A percentile compares a stretch with the other conserved stretches of the same genome.
phyloP scores from a whole-genome alignment of 1,140 invertebrate genomes.

The Diuraphis noxia region DNA sequence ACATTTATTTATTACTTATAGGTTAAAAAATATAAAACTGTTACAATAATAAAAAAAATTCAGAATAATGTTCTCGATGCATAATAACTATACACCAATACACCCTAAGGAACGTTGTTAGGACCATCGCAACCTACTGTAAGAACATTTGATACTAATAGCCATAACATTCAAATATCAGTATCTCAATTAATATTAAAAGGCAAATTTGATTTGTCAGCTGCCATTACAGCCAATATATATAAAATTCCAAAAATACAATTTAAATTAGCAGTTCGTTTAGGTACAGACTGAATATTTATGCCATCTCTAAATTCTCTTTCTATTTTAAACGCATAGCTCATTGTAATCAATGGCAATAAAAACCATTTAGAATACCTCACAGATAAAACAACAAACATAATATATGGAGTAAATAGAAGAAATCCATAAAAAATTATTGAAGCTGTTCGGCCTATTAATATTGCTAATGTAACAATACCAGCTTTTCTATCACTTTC shows the following conservation, averaged over 20 bases:
- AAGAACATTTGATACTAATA: constrained; percentile 39
- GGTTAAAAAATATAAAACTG: constrained; percentile 27
- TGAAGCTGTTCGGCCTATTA: constrained; percentile 88
- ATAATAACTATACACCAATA: constrained; percentile 9
- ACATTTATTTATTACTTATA: constrained; percentile 35
- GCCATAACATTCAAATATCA: constrained; percentile 14
- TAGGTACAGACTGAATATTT: constrained; percentile 79
- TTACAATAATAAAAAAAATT: constrained; percentile 32
- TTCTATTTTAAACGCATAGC: constrained; percentile 86
- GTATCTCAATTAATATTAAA: constrained; percentile 55
- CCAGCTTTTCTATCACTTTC: constrained; percentile 58
- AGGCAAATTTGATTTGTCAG: constrained; percentile 57
- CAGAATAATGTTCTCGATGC: constrained; percentile 36
- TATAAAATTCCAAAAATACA: constrained; percentile 89
- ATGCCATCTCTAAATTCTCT: constrained; percentile 80
- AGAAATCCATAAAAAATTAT: constrained; percentile 89
- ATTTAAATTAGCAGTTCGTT: constrained; percentile 87
- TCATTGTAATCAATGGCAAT: constrained; percentile 83
- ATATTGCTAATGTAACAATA: constrained; percentile 81
- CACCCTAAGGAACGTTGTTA: constrained; percentile 32
- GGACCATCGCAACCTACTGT: constrained; percentile 33
- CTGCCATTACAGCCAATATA: constrained; percentile 71
- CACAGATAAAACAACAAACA: constrained; percentile 80
- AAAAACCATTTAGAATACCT: constrained; percentile 86
- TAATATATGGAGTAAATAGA: constrained; percentile 87